phyloP scores from a whole-genome alignment of 2,797 vertebrate genomes.

The Ambastaia sidthimunki region DNA sequence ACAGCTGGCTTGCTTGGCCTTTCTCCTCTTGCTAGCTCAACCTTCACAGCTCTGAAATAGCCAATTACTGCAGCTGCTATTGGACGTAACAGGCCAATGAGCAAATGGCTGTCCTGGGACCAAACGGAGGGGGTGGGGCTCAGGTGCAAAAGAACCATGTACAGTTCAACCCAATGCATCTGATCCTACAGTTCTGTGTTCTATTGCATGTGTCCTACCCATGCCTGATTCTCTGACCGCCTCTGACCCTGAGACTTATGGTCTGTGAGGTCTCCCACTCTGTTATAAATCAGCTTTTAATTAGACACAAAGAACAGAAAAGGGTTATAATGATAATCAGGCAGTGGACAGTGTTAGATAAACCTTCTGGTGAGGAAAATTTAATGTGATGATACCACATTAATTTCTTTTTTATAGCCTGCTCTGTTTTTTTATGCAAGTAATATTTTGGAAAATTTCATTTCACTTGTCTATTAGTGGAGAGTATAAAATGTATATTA shows the following conservation, averaged over 20 bases:
- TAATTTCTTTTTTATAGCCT: background rate
- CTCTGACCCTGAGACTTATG: conserved; percentile 39
- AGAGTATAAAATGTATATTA: background rate
- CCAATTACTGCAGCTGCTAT: conserved; percentile 87
- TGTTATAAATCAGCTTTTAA: conserved; percentile 53
- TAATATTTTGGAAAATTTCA: background rate
- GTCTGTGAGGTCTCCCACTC: conserved; percentile 9
- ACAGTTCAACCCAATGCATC: conserved; percentile 83
- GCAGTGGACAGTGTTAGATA: background rate
- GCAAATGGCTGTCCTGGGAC: conserved; percentile 85
- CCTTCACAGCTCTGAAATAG: conserved; percentile 88
- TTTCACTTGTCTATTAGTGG: background rate
- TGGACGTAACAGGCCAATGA: conserved; percentile 86
- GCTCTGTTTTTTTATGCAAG: background rate
- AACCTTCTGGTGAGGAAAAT: background rate
- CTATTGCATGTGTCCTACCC: conserved; percentile 69
- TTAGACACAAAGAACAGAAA: conserved; percentile 19
- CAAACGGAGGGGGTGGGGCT: conserved; percentile 49
- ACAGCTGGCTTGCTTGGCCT: conserved; percentile 81
- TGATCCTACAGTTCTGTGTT: conserved; percentile 75
- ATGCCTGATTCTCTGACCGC: conserved; percentile 39
- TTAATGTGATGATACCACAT: background rate
- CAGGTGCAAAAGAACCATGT: conserved; percentile 71
- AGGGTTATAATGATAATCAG: background rate
- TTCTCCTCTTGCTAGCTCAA: conserved; percentile 84